Evolutionary conservation across 2,888 invertebrate species (phyloP).

Genomic region (Hypercompe scribonia): DNA sequence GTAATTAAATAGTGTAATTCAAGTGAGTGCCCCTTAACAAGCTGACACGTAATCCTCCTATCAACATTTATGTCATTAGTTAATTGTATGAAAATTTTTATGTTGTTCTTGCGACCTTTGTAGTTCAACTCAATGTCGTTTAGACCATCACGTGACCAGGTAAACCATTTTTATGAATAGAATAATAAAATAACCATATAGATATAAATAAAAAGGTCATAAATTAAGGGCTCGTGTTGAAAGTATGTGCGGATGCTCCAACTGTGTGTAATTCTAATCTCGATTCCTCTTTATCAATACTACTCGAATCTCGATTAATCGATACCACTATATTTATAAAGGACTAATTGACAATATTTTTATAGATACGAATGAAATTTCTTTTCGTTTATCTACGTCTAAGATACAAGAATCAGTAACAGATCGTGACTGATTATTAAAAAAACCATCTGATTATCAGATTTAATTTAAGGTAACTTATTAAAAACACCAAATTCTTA

Average conservation of each 20-base stretch:
- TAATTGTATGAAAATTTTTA: not conserved
- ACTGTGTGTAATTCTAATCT: not conserved
- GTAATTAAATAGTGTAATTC: not conserved
- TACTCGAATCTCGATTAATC: no score
- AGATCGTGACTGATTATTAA: no score
- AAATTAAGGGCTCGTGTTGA: not conserved
- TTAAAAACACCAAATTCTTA: no score
- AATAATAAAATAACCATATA: not conserved
- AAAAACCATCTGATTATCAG: no score
- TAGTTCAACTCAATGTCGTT: not conserved
- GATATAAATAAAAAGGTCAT: not conserved
- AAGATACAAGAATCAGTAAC: no score
- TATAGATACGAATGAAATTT: no score
- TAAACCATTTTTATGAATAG: not conserved
- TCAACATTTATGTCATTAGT: slow-evolving; percentile 2
- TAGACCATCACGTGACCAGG: not conserved
- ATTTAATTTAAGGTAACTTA: no score
- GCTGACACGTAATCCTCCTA: not conserved
- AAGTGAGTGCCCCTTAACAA: not conserved
- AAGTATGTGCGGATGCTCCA: not conserved
- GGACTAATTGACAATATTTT: no score
- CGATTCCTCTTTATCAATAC: no score
- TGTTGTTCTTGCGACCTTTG: not conserved
- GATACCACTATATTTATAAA: no score
- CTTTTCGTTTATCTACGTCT: no score